A percentile compares a stretch with the other conserved stretches of the same genome.
Evolutionary conservation across 2,888 invertebrate genomes (phyloP).

Genomic region (Phragmatobia fuliginosa): DNA sequence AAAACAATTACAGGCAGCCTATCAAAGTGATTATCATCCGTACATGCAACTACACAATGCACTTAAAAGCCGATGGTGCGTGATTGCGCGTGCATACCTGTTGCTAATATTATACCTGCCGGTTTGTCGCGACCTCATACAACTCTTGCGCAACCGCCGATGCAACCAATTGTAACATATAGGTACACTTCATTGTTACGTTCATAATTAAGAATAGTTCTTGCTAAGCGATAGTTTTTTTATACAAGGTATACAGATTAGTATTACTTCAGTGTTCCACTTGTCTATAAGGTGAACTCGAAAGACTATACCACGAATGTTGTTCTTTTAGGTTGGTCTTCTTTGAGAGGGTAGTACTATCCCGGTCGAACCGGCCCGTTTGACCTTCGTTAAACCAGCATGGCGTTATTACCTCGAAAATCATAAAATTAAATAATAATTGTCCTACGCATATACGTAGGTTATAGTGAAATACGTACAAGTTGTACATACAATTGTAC

Average conservation of each 20-base stretch:
- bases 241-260: background rate
- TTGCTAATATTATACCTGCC: conserved; percentile 29
- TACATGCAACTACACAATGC: conserved; percentile 40
- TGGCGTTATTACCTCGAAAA: no score
- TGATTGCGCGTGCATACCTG: conserved; percentile 40
- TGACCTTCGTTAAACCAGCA: no score
- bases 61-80: conserved; percentile 42
- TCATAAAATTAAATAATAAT: no score
- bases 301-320: no score
- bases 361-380: no score
- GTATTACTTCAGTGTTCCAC: background rate
- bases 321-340: no score
- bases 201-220: conserved; percentile 35
- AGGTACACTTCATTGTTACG: conserved; percentile 21
- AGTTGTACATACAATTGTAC: no score
- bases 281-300: background rate
- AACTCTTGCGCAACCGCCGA: conserved; percentile 45
- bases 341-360: no score
- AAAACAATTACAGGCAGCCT: conserved; percentile 19
- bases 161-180: conserved; percentile 48
- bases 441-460: no score
- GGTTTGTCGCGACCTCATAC: conserved; percentile 53
- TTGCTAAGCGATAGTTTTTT: background rate
- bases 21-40: conserved; percentile 25
- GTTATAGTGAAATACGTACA: no score